Percentiles rank a stretch among this genome's conserved stretches.
Evolutionary conservation across 2,113 vertebrate genomes (phyloP).

Genomic region (Drymodes brunneopygia): DNA sequence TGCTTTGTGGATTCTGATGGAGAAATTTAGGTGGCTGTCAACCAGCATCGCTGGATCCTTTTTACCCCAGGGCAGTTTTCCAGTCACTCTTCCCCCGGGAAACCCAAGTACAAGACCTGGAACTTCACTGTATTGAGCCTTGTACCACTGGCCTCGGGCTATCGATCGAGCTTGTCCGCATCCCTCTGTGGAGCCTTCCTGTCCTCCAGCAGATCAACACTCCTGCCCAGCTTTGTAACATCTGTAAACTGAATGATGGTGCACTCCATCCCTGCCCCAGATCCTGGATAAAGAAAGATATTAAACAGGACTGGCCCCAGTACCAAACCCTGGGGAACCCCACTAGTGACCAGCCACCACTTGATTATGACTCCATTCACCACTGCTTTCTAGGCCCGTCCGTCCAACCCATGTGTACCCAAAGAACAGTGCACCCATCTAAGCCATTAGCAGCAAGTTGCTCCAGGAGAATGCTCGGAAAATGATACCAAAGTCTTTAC

Average conservation of each 20-base stretch:
- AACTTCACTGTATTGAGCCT: neutral
- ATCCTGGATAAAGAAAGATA: neutral
- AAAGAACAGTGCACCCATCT: neutral
- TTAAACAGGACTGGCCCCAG: neutral
- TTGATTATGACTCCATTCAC: neutral
- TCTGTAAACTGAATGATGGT: neutral
- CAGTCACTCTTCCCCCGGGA: neutral
- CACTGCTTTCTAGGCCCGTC: neutral
- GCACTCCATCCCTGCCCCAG: neutral
- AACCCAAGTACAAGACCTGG: neutral
- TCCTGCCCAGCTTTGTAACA: neutral
- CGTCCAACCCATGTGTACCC: neutral
- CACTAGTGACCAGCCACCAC: fast-evolving
- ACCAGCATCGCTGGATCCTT: neutral
- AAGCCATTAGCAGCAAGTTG: neutral
- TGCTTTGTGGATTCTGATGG: neutral
- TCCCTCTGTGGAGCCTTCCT: neutral
- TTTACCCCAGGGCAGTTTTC: neutral
- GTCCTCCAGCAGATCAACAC: neutral
- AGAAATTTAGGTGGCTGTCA: neutral
- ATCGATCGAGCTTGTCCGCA: neutral
- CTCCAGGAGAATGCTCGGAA: neutral
- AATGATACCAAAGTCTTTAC: neutral
- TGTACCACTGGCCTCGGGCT: fast-evolving
- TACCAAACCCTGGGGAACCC: neutral